These are phyloP conservation scores for Seira sanloemensis DNA, from an alignment of 2,888 invertebrate genomes.

Conservation along the genomic window DNA sequence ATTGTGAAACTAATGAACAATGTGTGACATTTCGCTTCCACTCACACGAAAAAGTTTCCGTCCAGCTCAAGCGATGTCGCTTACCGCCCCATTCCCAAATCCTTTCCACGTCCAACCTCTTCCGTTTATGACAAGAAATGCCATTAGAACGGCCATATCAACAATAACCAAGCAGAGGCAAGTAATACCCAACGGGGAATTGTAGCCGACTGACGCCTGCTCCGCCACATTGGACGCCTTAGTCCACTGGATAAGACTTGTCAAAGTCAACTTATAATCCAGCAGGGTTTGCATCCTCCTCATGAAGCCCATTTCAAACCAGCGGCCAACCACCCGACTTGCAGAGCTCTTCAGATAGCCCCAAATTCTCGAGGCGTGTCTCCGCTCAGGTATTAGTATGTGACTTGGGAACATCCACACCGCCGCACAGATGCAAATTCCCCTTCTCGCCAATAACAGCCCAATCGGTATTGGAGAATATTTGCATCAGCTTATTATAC, in stretches of 20 bases:
- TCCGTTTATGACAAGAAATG: neutral
- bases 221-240: slow-evolving; percentile 8
- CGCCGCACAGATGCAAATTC: neutral
- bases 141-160: neutral
- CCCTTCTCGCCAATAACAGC: neutral
- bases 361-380: slow-evolving; percentile 27
- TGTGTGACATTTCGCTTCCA: too few species aligned
- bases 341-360: neutral
- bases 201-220: neutral
- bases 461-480: slow-evolving; percentile 10
- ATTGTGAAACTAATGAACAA: too few species aligned
- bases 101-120: neutral
- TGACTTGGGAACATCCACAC: slow-evolving; percentile 5
- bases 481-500: slow-evolving; percentile 31
- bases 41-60: too few species aligned
- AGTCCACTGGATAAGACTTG: neutral
- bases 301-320: slow-evolving; percentile 33
- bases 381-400: slow-evolving; percentile 19
- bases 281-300: slow-evolving; percentile 11
- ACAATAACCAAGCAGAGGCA: slow-evolving; percentile 23
- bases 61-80: slow-evolving; percentile 37
- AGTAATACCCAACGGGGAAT: slow-evolving; percentile 24
- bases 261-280: slow-evolving; percentile 5
- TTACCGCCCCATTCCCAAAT: too few species aligned
- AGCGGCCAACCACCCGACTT: neutral